A percentile compares a stretch with the other conserved stretches of the same genome.
These are phyloP conservation scores for Drosophila insularis DNA, from an alignment of 1,140 invertebrate genomes.

Conservation along the genomic window DNA sequence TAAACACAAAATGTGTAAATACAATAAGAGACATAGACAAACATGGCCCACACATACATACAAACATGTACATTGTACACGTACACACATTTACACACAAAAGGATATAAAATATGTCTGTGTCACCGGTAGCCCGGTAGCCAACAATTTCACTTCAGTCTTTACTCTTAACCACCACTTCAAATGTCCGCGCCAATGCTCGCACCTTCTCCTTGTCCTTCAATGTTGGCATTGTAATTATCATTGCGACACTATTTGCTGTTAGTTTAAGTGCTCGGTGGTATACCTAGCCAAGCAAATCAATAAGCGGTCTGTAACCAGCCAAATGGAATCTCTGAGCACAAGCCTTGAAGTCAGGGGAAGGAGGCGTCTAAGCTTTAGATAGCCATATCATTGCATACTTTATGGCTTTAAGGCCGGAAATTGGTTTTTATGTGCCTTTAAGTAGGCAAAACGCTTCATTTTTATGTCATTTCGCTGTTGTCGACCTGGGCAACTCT, in stretches of 20 bases:
- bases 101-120: slow-evolving; percentile 16
- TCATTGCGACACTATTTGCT: slow-evolving; percentile 79
- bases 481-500: slow-evolving; percentile 20
- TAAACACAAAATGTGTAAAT: slow-evolving; percentile 79
- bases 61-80: neutral
- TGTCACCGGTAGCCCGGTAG: slow-evolving; percentile 27
- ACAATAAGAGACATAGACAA: slow-evolving; percentile 62
- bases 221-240: slow-evolving; percentile 74
- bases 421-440: slow-evolving; percentile 78
- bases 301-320: slow-evolving; percentile 53
- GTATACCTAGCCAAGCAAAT: slow-evolving; percentile 50
- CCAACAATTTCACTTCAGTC: slow-evolving; percentile 5
- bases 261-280: slow-evolving; percentile 70
- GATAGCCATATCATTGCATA: slow-evolving; percentile 54
- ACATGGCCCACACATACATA: slow-evolving; percentile 19
- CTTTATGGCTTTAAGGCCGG: slow-evolving; percentile 65
- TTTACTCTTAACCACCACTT: slow-evolving; percentile 6
- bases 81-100: neutral
- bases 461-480: slow-evolving; percentile 77
- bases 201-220: neutral
- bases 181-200: neutral
- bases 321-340: slow-evolving; percentile 6
- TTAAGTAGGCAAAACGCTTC: slow-evolving; percentile 79
- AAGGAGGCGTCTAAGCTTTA: neutral
- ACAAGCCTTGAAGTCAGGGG: neutral